These are phyloP conservation scores for Homarus gammarus DNA, from an alignment of 2,888 invertebrate species.

Conservation along the genomic window DNA sequence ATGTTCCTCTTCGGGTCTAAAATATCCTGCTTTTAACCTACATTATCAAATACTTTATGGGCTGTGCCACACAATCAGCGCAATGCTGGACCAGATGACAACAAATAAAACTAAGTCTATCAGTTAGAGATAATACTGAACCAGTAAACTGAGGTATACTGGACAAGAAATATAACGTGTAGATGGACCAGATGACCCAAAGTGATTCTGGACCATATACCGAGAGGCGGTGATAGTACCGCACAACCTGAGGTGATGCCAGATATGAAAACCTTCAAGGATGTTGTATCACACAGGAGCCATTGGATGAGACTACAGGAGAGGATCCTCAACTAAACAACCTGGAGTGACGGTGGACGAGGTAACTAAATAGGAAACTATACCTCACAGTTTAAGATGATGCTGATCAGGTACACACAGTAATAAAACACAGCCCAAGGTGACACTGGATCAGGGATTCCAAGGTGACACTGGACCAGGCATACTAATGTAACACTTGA, in stretches of 20 bases:
- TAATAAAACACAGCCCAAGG: too few relatives aligned
- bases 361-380: too few relatives aligned
- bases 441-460: not conserved
- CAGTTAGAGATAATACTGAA: not conserved
- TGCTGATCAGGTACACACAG: too few relatives aligned
- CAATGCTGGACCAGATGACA: not conserved
- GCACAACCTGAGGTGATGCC: not conserved
- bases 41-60: not conserved
- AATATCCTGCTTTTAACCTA: not conserved
- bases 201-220: not conserved
- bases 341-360: too few relatives aligned
- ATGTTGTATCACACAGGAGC: too few relatives aligned
- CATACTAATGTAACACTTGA: not conserved
- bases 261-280: not conserved
- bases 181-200: not conserved
- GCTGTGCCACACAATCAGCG: not conserved
- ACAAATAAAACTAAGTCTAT: not conserved
- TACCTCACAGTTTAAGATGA: too few relatives aligned
- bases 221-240: not conserved
- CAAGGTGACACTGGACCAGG: not conserved
- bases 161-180: not conserved
- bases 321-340: too few relatives aligned
- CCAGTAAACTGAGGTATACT: not conserved
- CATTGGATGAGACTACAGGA: too few relatives aligned
- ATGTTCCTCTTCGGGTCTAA: not conserved